Percentiles rank a stretch among this genome's conserved stretches.
Evolutionary conservation across 2,113 vertebrate species (phyloP).

Genomic region (Clarias gariepinus): DNA sequence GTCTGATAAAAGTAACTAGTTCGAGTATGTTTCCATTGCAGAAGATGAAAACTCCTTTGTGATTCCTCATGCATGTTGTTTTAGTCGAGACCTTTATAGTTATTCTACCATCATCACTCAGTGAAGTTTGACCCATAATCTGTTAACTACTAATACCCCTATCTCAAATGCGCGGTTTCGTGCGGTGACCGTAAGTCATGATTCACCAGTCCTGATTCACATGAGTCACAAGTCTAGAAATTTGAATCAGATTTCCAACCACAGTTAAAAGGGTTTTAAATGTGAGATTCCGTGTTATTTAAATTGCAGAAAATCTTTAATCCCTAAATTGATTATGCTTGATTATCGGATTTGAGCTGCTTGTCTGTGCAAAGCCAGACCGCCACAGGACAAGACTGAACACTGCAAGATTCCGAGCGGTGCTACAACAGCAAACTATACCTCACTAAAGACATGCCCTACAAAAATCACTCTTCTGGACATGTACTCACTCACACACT

Average conservation of each 20-base stretch:
- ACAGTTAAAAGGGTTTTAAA: neutral
- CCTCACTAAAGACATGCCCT: neutral
- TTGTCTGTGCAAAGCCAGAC: neutral
- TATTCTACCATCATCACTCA: too few species aligned
- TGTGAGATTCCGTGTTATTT: neutral
- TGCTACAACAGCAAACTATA: constrained; percentile 2
- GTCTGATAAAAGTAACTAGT: too few species aligned
- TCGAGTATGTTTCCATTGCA: too few species aligned
- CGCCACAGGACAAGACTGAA: neutral
- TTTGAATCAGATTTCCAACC: neutral
- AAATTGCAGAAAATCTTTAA: neutral
- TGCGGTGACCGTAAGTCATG: too few species aligned
- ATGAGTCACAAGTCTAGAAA: neutral
- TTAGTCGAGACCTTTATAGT: too few species aligned
- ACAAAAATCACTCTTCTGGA: neutral
- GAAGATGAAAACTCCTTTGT: too few species aligned
- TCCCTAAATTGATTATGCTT: neutral
- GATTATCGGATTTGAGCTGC: neutral
- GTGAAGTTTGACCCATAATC: too few species aligned
- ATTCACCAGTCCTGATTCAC: too few species aligned
- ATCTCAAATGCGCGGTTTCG: too few species aligned
- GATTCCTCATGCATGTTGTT: too few species aligned
- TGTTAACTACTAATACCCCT: too few species aligned
- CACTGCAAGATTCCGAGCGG: neutral
- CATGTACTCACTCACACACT: constrained; percentile 22